Percentiles rank a stretch among this genome's conserved stretches.
Evolutionary conservation across 2,113 vertebrate genomes (phyloP).

Genomic region (Chaetodon auriga): DNA sequence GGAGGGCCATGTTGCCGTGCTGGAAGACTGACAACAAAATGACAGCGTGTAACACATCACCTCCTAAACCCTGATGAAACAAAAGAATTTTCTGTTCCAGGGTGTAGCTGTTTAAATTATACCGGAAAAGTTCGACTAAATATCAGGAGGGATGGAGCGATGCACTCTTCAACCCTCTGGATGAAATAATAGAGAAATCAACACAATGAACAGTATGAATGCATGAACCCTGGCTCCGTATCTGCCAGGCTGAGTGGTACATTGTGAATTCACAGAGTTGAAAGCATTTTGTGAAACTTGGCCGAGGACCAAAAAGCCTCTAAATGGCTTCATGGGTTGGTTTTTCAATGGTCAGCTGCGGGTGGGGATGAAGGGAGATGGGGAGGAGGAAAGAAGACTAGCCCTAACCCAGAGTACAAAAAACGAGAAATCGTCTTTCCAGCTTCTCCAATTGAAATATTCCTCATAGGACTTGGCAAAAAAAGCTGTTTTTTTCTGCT

Average conservation of each 20-base stretch:
- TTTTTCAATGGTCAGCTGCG: constrained; percentile 59
- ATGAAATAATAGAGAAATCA: constrained; percentile 47
- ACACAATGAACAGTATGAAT: constrained; percentile 22
- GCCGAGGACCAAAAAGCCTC: constrained; percentile 54
- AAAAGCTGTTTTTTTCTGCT: constrained; percentile 36
- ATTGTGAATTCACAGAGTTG: constrained; percentile 35
- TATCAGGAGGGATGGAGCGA: constrained; percentile 17
- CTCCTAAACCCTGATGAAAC: constrained; percentile 15
- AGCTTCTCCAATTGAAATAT: constrained; percentile 48
- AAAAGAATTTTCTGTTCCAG: constrained; percentile 13
- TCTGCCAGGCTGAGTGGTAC: constrained; percentile 45
- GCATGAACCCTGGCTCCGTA: constrained; percentile 22
- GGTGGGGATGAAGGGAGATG: constrained; percentile 40
- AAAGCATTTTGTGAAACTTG: constrained; percentile 53
- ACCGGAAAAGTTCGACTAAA: constrained; percentile 10
- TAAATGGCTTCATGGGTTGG: constrained; percentile 45
- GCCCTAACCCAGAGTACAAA: not conserved
- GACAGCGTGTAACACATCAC: constrained; percentile 4
- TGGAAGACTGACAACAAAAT: constrained; percentile 10
- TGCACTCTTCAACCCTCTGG: constrained; percentile 23
- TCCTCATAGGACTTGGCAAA: constrained; percentile 41
- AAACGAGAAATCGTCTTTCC: constrained; percentile 25
- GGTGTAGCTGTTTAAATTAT: constrained; percentile 36
- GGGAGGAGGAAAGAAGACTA: constrained; percentile 14
- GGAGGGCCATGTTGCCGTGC: not conserved